Percentiles rank a stretch among this genome's conserved stretches.
These are phyloP conservation scores for Coluber constrictor DNA, from an alignment of 2,797 vertebrate genomes.

Conservation along the genomic window DNA sequence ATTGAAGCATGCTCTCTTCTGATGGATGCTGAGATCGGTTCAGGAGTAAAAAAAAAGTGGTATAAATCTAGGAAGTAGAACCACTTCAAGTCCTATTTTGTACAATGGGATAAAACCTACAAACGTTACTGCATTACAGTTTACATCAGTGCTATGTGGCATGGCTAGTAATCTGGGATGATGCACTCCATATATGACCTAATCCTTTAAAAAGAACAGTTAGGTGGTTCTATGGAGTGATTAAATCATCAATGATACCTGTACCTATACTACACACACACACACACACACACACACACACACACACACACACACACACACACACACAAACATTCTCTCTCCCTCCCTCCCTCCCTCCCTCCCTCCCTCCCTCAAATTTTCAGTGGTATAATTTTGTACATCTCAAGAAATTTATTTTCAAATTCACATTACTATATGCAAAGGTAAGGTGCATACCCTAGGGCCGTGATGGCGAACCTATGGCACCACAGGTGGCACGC, in stretches of 20 bases:
- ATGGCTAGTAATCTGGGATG: neutral
- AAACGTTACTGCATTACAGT: neutral
- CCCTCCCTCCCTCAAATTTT: neutral
- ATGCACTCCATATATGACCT: neutral
- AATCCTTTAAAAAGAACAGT: neutral
- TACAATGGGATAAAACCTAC: neutral
- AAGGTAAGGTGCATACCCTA: neutral
- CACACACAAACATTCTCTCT: too few relatives aligned
- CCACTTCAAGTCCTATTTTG: neutral
- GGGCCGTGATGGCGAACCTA: too few relatives aligned
- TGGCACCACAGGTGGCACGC: too few relatives aligned
- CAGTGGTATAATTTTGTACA: neutral
- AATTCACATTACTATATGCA: neutral
- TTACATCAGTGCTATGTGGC: neutral
- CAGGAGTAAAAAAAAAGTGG: constrained; percentile 20
- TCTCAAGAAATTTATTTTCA: neutral
- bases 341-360: too few relatives aligned
- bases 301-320: too few relatives aligned
- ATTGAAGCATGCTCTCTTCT: constrained; percentile 14
- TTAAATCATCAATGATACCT: neutral
- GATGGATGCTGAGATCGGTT: constrained; percentile 22
- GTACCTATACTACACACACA: neutral
- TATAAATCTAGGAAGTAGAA: neutral
- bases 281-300: too few relatives aligned
- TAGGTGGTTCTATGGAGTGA: neutral